These are phyloP conservation scores for Sphinx pinastri DNA, from an alignment of 2,888 invertebrate species.

Conservation along the genomic window DNA sequence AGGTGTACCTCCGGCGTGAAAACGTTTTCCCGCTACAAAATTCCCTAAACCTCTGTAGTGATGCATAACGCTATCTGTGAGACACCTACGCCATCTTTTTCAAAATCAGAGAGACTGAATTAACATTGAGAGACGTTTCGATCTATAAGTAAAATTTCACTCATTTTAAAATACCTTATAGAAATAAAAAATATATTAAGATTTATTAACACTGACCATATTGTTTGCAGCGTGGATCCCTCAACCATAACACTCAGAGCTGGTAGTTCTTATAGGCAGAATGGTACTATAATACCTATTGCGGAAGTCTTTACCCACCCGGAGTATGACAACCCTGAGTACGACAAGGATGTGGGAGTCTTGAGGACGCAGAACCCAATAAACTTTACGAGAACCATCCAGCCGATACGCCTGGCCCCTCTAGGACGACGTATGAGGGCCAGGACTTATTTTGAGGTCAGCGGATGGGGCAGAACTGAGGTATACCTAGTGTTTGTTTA, in stretches of 20 bases:
- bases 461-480: constrained; percentile 73
- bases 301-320: constrained; percentile 70
- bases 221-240: constrained; percentile 61
- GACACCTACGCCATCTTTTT: no score
- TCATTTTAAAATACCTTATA: not conserved
- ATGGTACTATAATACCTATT: constrained; percentile 73
- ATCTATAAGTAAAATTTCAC: no score
- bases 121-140: no score
- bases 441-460: constrained; percentile 56
- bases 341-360: constrained; percentile 74
- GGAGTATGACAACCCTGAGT: constrained; percentile 62
- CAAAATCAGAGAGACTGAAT: no score
- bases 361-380: constrained; percentile 69
- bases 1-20: no score
- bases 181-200: no score
- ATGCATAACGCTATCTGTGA: no score
- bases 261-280: constrained; percentile 69
- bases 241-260: constrained; percentile 70
- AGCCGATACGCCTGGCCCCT: constrained; percentile 59
- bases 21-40: no score
- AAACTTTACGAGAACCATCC: constrained; percentile 57
- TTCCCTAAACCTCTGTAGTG: no score
- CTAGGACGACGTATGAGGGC: constrained; percentile 49
- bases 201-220: no score
- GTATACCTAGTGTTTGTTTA: constrained; percentile 42